phyloP scores from a whole-genome alignment of 2,888 invertebrate genomes.

The Erebia palarica region DNA sequence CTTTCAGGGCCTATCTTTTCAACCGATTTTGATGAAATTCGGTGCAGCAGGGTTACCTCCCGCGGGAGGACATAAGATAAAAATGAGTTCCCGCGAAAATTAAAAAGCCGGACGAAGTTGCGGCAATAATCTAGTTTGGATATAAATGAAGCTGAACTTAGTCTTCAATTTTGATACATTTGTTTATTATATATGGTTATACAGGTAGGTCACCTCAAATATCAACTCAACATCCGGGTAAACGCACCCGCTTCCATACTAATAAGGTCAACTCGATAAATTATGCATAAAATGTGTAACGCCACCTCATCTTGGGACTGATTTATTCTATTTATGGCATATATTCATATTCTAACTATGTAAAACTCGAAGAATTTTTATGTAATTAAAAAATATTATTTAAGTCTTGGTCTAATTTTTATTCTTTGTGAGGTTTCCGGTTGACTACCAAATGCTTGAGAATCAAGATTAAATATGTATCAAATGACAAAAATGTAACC shows the following conservation, averaged over 20 bases:
- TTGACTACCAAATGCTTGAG: too few species aligned
- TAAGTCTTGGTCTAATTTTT: neutral
- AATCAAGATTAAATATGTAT: too few species aligned
- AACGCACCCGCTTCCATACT: conserved; percentile 22
- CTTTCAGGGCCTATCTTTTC: too few species aligned
- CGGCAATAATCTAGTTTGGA: too few species aligned
- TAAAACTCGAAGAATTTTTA: conserved; percentile 2
- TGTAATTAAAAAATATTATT: neutral
- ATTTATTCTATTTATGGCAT: conserved; percentile 16
- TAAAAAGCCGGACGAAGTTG: too few species aligned
- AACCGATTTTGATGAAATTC: too few species aligned
- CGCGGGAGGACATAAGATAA: too few species aligned
- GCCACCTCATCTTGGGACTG: conserved; percentile 14
- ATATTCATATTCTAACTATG: conserved; percentile 7
- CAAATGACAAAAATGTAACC: too few species aligned
- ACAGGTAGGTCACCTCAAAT: conserved; percentile 17
- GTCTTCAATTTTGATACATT: too few species aligned
- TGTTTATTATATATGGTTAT: neutral
- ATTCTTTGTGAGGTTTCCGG: neutral
- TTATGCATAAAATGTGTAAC: conserved; percentile 25
- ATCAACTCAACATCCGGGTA: conserved; percentile 33
- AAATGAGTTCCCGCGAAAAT: too few species aligned
- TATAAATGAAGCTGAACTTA: too few species aligned
- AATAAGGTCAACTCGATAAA: conserved; percentile 31
- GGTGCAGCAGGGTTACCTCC: too few species aligned